Evolutionary conservation across 2,888 invertebrate species (phyloP), one percentile per base, ranked within the genome.

Genomic region (Kuschelorhynchus macadamiae): DNA sequence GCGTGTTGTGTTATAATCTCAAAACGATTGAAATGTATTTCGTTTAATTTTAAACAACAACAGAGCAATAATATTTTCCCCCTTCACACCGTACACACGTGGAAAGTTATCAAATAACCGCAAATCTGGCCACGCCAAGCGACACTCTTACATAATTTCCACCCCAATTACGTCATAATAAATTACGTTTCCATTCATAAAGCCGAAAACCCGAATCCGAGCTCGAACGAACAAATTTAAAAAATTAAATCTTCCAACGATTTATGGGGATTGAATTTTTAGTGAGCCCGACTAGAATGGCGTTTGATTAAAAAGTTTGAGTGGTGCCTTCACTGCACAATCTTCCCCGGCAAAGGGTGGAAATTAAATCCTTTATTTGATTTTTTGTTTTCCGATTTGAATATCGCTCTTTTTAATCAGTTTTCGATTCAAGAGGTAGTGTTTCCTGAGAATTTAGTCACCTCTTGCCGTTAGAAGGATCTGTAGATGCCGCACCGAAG

Each of bases 251-350:
- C 41, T n/a, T 47, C 2, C 41, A 50, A 25, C 60, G 60, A 50
- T 60, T 60, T 60, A 60, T 60, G 55, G 12, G 55, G 41, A 55
- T 55, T 41, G 50, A 41, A 50, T 60, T 50, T 60, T 50, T 50
- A 41, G 50, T 50, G 47, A 30, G 46, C 17, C 16, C 47, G 25
- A 49, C 16, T 25, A 39, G 36, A 50, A 41, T 16, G 25, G 50
- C 41, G 41, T 25, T 60, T 60, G 60, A 60, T 60, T 60, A 60
- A 60, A 60, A 60, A 60, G 50, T 60, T 60, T 60, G 42, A 49
- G 41, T 39, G 46, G 18, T 9, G 42, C 16, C n/a, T 17, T 12
- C 42, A 42, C 41, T 25, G 30, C 17, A 25, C 25, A 36, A n/a
- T n/a, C n/a, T n/a, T 3, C 36, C 7, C 36, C 12, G 3, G 4